Evolutionary conservation across 1,140 invertebrate genomes (phyloP), one percentile per base, ranked within the genome.

Genomic region (Centruroides vittatus): DNA sequence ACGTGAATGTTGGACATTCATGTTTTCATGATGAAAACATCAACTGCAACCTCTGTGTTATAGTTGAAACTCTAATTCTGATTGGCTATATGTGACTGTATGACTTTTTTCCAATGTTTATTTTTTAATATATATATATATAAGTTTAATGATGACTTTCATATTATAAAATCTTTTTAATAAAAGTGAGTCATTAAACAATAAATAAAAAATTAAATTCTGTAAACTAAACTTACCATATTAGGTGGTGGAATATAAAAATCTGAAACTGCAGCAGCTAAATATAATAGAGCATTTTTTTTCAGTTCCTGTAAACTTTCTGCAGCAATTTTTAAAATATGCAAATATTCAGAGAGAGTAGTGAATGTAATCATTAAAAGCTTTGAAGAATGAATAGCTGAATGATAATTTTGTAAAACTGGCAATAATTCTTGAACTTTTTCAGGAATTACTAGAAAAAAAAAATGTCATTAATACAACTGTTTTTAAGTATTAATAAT

Each of bases 181-280:
- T 2, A 23, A 23, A 23, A 23, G 23, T 1, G 23, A 23, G 23
- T 23, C 23, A 23, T 23, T 23, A 23, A 23, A 23, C 23, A 23
- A 23, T 23, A 23, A 0, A 1, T 2, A 23, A 23, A 23, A 23
- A 23, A 23, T 23, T 23, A 0, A 23, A 23, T 23, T 23, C 23
- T 23, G 23, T 23, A 23, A 23, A 23, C 23, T 41, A 2, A 41
- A 73, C 74, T 80, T 76, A 94, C 92, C 85, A 98, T 86, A 80
- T 93, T 79, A 73, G 86, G 84, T 64, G 85, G 82, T 55, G 93
- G 93, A 74, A 99, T 85, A 73, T 98, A 98, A 79, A 99, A 99
- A 76, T 99, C 96, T 3, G 95, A 97, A 0, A 98, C 96, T 12
- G 96, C 96, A 23, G 96, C 96, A 41, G 95, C 94, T 60, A 99